A percentile compares a stretch with the other conserved stretches of the same genome.
Evolutionary conservation across 1,140 invertebrate genomes (phyloP).

Genomic region (Drepana arcuata): DNA sequence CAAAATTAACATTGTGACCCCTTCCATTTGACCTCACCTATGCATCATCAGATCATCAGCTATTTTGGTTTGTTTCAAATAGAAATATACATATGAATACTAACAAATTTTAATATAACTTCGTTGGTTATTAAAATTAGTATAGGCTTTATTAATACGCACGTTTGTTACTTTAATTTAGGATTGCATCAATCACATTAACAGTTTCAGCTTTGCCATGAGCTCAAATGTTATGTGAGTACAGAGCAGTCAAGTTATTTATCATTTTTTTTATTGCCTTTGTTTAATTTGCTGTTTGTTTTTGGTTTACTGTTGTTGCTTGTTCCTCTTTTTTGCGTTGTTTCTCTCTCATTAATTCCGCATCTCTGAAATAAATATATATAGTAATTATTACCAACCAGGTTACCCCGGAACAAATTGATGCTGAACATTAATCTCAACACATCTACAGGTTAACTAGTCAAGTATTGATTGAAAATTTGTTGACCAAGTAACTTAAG

Average conservation of each 20-base stretch:
- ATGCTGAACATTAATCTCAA: too few species aligned
- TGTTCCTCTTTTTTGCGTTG: constrained; percentile 78
- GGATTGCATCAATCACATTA: constrained; percentile 41
- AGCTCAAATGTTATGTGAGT: constrained; percentile 27
- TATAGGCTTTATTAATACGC: constrained; percentile 25
- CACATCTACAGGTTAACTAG: too few species aligned
- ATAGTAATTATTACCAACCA: too few species aligned
- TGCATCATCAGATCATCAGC: too few species aligned
- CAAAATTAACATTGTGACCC: too few species aligned
- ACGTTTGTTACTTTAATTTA: constrained; percentile 22
- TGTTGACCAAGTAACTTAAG: too few species aligned
- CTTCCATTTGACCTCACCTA: too few species aligned
- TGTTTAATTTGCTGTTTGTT: constrained; percentile 72
- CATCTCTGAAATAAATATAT: constrained; percentile 78
- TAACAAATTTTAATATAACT: too few species aligned
- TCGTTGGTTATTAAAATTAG: constrained; percentile 16
- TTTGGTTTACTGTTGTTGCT: constrained; percentile 26
- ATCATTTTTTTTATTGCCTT: constrained; percentile 18
- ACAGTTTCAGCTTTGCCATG: constrained; percentile 33
- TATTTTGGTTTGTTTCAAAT: too few species aligned
- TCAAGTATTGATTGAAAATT: too few species aligned
- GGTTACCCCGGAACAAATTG: too few species aligned
- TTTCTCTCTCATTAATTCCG: constrained; percentile 86
- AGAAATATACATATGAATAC: too few species aligned
- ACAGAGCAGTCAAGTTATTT: constrained; percentile 26